These are phyloP conservation scores for Brassicogethes aeneus DNA, from an alignment of 2,888 invertebrate genomes.

Conservation along the genomic window DNA sequence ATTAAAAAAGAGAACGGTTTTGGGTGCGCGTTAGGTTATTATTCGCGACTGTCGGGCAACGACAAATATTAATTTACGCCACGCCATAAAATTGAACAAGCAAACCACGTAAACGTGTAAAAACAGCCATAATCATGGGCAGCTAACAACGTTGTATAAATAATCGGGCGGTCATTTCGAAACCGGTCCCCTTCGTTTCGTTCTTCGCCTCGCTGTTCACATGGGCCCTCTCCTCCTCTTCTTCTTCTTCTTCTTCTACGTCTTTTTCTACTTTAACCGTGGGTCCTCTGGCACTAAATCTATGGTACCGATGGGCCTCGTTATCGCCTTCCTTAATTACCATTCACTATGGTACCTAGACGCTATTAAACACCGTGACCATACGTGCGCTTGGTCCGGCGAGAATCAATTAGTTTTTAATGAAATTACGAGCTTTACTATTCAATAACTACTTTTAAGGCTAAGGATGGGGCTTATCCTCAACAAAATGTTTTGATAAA, in stretches of 20 bases:
- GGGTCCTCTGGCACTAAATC: slow-evolving; percentile 5
- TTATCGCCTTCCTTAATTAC: too few relatives aligned
- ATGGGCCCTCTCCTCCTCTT: slow-evolving; percentile 7
- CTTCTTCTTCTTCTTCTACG: slow-evolving; percentile 10
- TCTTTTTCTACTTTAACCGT: slow-evolving; percentile 5
- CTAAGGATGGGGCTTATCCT: too few relatives aligned
- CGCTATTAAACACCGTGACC: too few relatives aligned
- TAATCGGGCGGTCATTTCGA: slow-evolving; percentile 35
- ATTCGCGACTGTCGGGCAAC: slow-evolving; percentile 17
- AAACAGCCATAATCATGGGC: slow-evolving; percentile 42
- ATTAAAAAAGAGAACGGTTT: too few relatives aligned
- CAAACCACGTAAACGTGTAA: slow-evolving; percentile 41
- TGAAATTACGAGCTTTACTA: too few relatives aligned
- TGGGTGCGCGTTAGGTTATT: slow-evolving; percentile 6
- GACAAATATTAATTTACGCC: slow-evolving; percentile 38
- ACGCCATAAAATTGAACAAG: slow-evolving; percentile 39
- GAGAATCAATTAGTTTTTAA: too few relatives aligned
- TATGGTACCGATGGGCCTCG: neutral
- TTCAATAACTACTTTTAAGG: too few relatives aligned
- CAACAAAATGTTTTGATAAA: too few relatives aligned
- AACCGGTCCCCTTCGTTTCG: slow-evolving; percentile 28
- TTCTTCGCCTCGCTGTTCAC: slow-evolving; percentile 5
- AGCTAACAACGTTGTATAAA: slow-evolving; percentile 40
- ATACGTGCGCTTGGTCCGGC: too few relatives aligned
- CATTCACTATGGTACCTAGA: too few relatives aligned